Conservation (phyloP, 2,113 vertebrate species). For the Microcebus lehilahytsara region DNA sequence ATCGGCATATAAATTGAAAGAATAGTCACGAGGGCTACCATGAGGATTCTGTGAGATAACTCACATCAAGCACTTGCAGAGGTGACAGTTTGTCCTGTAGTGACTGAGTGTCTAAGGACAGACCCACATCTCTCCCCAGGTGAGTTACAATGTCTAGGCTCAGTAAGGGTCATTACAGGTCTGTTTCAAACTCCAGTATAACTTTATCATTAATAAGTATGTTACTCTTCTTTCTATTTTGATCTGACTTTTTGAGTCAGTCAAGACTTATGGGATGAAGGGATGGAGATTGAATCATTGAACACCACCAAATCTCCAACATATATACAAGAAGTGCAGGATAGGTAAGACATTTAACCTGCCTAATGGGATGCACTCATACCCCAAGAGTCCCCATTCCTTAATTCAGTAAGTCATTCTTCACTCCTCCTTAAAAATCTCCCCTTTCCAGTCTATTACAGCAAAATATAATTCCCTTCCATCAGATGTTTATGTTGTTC, state of each 20-base stretch:
- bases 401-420: not conserved
- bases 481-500: not conserved
- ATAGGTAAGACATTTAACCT: not conserved
- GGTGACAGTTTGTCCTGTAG: too few relatives aligned
- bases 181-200: not conserved
- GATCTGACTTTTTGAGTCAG: not conserved
- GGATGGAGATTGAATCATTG: too few relatives aligned
- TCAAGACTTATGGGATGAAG: not conserved
- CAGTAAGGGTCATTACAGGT: too few relatives aligned
- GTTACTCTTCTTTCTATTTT: not conserved
- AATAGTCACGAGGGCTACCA: rapidly evolving
- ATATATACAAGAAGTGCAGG: not conserved
- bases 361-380: too few relatives aligned
- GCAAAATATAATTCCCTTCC: not conserved
- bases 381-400: not conserved
- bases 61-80: too few relatives aligned
- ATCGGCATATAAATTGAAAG: not conserved
- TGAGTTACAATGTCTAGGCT: not conserved
- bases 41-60: too few relatives aligned
- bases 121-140: not conserved
- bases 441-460: not conserved
- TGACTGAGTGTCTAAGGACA: not conserved
- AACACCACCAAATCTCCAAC: not conserved
- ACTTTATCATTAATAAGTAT: too few relatives aligned
- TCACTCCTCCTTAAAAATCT: not conserved